Percentiles rank a stretch among this genome's conserved stretches.
Evolutionary conservation across 2,113 vertebrate genomes (phyloP).

Genomic region (Anseranas semipalmata): DNA sequence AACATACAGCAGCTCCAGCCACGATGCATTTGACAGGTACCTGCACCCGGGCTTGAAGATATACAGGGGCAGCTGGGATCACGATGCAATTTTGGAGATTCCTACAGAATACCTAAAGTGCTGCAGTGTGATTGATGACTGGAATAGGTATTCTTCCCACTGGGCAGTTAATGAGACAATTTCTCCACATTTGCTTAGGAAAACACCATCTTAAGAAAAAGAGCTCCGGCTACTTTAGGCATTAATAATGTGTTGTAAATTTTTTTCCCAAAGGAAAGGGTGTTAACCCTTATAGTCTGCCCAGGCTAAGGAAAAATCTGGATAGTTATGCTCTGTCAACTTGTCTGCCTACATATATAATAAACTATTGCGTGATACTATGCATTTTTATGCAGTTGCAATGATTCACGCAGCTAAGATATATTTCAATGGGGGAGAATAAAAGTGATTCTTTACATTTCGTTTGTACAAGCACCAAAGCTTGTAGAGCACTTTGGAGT

Average conservation of each 20-base stretch:
- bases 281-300: background rate
- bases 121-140: background rate
- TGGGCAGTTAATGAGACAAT: background rate
- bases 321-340: background rate
- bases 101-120: background rate
- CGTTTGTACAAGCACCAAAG: slow-evolving; percentile 43
- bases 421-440: slow-evolving; percentile 29
- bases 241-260: background rate
- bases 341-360: background rate
- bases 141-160: background rate
- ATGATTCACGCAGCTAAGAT: slow-evolving; percentile 35
- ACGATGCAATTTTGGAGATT: background rate
- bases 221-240: background rate
- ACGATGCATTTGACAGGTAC: background rate
- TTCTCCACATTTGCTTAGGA: background rate
- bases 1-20: background rate
- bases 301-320: background rate
- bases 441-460: slow-evolving; percentile 60
- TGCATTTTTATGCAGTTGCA: background rate
- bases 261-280: background rate
- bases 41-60: background rate
- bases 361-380: background rate
- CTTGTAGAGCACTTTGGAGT: slow-evolving; percentile 57
- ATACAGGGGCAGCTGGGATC: background rate
- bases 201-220: background rate